A percentile compares a stretch with the other conserved stretches of the same genome.
Conservation (phyloP, 1,140 invertebrate species). For the Grapholita molesta region DNA sequence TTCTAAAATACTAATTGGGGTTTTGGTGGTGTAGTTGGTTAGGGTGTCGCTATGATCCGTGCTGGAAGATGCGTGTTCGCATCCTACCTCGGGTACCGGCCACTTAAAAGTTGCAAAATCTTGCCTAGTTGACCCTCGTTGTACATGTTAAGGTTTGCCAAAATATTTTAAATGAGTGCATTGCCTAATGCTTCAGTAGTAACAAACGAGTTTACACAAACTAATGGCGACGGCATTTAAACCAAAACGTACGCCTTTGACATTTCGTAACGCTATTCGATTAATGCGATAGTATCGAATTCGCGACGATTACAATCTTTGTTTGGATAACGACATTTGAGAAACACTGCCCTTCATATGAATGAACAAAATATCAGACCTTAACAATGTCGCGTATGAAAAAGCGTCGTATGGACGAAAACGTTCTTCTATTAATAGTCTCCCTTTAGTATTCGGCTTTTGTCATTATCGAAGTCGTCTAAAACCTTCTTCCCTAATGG, state of each 20-base stretch:
- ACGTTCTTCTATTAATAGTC: too few relatives aligned
- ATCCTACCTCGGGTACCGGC: too few relatives aligned
- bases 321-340: neutral
- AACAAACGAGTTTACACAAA: slow-evolving; percentile 8
- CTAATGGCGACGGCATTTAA: slow-evolving; percentile 15
- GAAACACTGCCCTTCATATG: neutral
- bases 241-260: slow-evolving; percentile 20
- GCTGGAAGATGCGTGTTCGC: too few relatives aligned
- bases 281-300: slow-evolving; percentile 7
- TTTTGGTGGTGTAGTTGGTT: too few relatives aligned
- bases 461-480: too few relatives aligned
- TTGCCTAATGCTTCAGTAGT: neutral
- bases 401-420: too few relatives aligned
- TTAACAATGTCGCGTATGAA: neutral
- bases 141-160: neutral
- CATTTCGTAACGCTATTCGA: neutral
- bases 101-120: too few relatives aligned
- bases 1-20: too few relatives aligned
- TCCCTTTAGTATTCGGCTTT: too few relatives aligned
- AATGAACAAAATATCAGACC: neutral
- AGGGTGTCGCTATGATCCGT: too few relatives aligned
- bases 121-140: neutral
- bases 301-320: slow-evolving; percentile 9
- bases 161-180: neutral
- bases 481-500: too few relatives aligned